Evolutionary conservation across 2,113 vertebrate species (phyloP), one percentile per base, ranked within the genome.

Genomic region (Dasyornis broadbenti): DNA sequence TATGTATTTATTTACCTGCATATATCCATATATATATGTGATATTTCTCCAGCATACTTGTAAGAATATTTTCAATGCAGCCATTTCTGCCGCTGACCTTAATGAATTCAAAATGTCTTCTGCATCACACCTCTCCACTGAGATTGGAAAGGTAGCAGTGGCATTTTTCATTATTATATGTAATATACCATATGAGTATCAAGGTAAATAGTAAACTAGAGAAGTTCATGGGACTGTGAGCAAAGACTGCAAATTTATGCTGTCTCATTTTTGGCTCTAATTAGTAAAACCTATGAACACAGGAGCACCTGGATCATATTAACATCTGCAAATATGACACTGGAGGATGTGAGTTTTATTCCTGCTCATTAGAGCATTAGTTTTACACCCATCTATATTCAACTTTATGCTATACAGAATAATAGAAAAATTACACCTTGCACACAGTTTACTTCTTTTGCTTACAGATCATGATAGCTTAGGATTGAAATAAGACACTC

Each of bases 321-420:
- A 81, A 69, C 35, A 78, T 92, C 60, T 95, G 52, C 39, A 77
- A 86, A 86, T 80, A 90, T 30, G 80, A 91, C 61, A 69, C 59
- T 82, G 64, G 40, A 95, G 31, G 44, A 68, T 26, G 23, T 22
- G 42, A 84, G 23, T 77, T 96, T 91, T 95, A 77, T 82, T 95
- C 27, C 35, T 90, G 27, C 56, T 86, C 52, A 44, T 86, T 77
- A 73, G 14, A 73, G 5, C 37, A 80, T 73, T 80, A 28, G 39
- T 81, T 94, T 83, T 92, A 28, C 35, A 92, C 59, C n/a, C 35
- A 76, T 8, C 77, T 84, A 59, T 35, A 89, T 73, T 90, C 44
- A 75, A 24, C 31, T 54, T 69, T 42, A 23, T 49, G 20, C 61
- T 79, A 15, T 30, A 61, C 15, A 83, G 14, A 50, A 37, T 73